Evolutionary conservation across 2,888 invertebrate species (phyloP), one percentile per base, ranked within the genome.

Genomic region (Drosophila tanythrix): DNA sequence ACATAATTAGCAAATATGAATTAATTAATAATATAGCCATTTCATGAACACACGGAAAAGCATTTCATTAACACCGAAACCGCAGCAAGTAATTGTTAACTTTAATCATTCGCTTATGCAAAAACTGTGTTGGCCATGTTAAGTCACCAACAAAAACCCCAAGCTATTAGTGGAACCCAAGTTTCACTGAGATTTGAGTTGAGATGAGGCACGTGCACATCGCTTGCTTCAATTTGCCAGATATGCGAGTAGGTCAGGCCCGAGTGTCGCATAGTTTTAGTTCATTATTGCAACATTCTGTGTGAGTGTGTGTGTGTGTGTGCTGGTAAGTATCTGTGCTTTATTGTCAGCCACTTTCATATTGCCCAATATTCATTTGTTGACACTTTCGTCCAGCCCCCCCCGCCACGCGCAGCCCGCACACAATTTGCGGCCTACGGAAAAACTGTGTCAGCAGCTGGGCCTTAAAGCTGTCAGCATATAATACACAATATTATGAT

Each of bases 291-390:
- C 79, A 79, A 75, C 71, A 75, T 68, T 38, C 36, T n/a, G 27
- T 63, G 59, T 51, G 27, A 31, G 10, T 31, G 27, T 29, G 7
- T 29, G 1, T 31, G 7, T 38, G 21, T 35, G 33, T 33, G 31
- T 40, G 5, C n/a, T 53, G 21, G 56, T 57, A 60, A 65, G 63
- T 76, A 57, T 53, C 63, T 79, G 74, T 52, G 70, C 74, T 74
- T 79, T 78, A 68, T 81, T 79, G 74, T 65, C 68, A 74, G 82
- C 65, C 82, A 82, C 70, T 79, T 79, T 79, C 51, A 74, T 68
- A 70, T 82, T 79, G 74, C 79, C 75, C 79, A 79, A 79, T 79
- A 79, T 79, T 82, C 79, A 82, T 79, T 82, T 82, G 82, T 82
- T 74, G 70, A 70, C 79, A 53, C 82, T 59, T 51, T 29, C 11